Conservation (phyloP, 2,113 vertebrate genomes). For the Dolichallabes microphthalmus region DNA sequence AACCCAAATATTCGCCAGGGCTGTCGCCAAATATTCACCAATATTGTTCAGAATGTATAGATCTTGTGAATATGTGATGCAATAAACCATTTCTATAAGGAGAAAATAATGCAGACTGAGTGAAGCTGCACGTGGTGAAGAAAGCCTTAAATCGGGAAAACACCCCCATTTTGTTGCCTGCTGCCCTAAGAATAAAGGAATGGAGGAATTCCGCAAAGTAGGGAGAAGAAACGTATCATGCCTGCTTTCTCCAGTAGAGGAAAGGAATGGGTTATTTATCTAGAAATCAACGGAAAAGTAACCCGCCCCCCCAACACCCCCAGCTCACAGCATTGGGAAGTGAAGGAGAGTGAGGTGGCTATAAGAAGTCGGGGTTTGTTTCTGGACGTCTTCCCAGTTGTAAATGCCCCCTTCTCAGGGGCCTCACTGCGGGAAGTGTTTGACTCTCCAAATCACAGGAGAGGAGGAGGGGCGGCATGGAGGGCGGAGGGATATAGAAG, state of each 20-base stretch:
- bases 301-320: conserved; percentile 54
- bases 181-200: background rate
- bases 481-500: conserved; percentile 61
- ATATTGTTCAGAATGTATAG: conserved; percentile 5
- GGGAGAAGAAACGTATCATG: conserved; percentile 18
- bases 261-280: conserved; percentile 50
- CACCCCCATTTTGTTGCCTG: background rate
- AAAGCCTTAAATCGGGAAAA: background rate
- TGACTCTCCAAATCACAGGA: conserved; percentile 51
- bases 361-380: conserved; percentile 73
- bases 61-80: conserved; percentile 6
- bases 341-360: conserved; percentile 62
- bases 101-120: background rate
- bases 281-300: conserved; percentile 59
- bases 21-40: background rate
- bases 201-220: conserved; percentile 3
- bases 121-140: background rate
- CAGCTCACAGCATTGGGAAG: conserved; percentile 37
- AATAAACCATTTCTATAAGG: background rate
- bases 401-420: conserved; percentile 73
- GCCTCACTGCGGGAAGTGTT: conserved; percentile 68
- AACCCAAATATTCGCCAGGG: conserved; percentile 35
- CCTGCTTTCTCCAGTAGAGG: conserved; percentile 17
- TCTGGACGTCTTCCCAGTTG: conserved; percentile 69
- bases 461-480: conserved; percentile 56